Base-by-base conservation (phyloP, 2,888 invertebrate species). In the Nomada fucata region DNA sequence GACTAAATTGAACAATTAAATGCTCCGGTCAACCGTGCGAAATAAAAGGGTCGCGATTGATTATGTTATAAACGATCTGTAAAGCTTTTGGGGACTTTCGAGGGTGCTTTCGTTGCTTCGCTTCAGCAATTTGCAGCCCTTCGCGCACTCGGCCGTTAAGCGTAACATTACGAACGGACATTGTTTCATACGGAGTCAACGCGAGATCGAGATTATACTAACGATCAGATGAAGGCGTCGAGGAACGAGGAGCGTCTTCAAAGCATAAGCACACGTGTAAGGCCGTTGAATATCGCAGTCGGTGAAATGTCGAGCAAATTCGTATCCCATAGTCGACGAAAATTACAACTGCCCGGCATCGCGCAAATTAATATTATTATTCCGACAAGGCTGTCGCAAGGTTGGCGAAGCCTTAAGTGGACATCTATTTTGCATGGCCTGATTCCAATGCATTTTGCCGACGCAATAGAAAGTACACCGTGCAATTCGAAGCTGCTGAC, bases 371-470 rank as follows among this genome's bases (percentile, higher is more conserved):
- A 81, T 80, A 75, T 84, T 80, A 76, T 83, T 80, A 72, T 83
- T 78, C 57, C 72, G 71, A 63, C 79, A 64, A 84, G 81, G 84
- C 71, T 75, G 60, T 63, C 47, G 61, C 81, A 84, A 84, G 84
- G 84, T 81, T 74, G 74, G 15, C n/a, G 81, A 83, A 84, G 84
- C 84, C 84, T 81, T 81, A 84, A 81, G 68, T 71, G 68, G 52
- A 75, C 77, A 50, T 81, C 74, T 81, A 71, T 75, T 81, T 75
- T 64, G 72, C 81, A 59, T 77, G 84, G 72, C 69, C 69, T 76
- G 83, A 75, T 84, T 84, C 74, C 53, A 61, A 64, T 74, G 50
- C 63, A 53, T 57, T 65, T 36, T 63, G 59, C 52, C 70, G 73
- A 70, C 67, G n/a, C 60, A 72, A 74, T 70, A 65, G 50, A 69